phyloP scores from a whole-genome alignment of 2,888 invertebrate species.

The Spilosoma lubricipeda region DNA sequence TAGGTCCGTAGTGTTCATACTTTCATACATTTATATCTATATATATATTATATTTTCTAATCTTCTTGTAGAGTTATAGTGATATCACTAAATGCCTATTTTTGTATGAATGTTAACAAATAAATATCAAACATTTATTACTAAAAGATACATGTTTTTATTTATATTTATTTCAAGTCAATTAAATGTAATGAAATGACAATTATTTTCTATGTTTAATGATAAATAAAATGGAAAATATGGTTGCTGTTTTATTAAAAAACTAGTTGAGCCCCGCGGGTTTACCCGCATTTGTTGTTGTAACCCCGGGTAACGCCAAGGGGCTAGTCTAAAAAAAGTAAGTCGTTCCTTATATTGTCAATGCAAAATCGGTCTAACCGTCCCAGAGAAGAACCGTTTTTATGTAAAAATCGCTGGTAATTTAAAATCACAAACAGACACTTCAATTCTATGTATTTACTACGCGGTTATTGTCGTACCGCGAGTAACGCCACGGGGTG shows the following conservation, averaged over 20 bases:
- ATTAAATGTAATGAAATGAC: conserved; percentile 56
- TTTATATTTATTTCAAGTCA: conserved; percentile 59
- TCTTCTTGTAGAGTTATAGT: conserved; percentile 38
- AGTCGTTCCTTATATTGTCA: too few species aligned
- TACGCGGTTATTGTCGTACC: too few species aligned
- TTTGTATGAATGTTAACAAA: conserved; percentile 68
- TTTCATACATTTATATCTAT: conserved; percentile 28
- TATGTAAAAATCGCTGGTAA: too few species aligned
- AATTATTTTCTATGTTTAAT: conserved; percentile 56
- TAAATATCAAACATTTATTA: conserved; percentile 15
- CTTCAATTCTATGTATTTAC: too few species aligned
- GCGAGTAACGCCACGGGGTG: too few species aligned
- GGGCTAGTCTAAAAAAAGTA: too few species aligned
- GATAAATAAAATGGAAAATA: conserved; percentile 50
- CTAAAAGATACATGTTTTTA: conserved; percentile 32
- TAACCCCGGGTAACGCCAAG: too few species aligned
- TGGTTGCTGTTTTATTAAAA: conserved; percentile 34
- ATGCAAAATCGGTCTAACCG: too few species aligned
- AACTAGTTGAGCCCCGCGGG: too few species aligned
- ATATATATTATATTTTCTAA: conserved; percentile 22
- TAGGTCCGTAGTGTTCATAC: conserved; percentile 19
- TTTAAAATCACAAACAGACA: too few species aligned
- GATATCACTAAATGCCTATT: conserved; percentile 62
- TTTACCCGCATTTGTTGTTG: too few species aligned
- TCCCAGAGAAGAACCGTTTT: too few species aligned